These are phyloP conservation scores for Apus apus DNA, from an alignment of 2,113 vertebrate genomes.

Conservation along the genomic window DNA sequence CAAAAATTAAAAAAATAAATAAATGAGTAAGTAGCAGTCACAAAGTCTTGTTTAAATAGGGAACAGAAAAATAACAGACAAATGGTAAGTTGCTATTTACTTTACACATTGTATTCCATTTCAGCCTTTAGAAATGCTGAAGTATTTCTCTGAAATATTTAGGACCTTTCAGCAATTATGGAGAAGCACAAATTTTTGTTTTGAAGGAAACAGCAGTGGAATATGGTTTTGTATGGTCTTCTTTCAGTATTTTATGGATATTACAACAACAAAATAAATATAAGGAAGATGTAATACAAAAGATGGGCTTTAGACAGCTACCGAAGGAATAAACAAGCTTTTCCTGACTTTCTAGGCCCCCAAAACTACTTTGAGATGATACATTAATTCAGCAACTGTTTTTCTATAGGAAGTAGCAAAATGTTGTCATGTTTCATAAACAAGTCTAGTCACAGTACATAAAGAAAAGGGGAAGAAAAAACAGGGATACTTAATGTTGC, in stretches of 20 bases:
- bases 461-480: not conserved
- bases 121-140: not conserved
- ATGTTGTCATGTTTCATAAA: not conserved
- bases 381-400: not conserved
- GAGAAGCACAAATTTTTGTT: not conserved
- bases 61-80: not conserved
- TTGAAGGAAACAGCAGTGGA: not conserved
- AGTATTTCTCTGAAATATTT: not conserved
- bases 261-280: not conserved
- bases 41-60: not conserved
- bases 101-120: not conserved
- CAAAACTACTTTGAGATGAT: not conserved
- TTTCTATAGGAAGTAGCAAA: not conserved
- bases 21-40: not conserved
- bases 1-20: not conserved
- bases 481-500: not conserved
- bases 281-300: not conserved
- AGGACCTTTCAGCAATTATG: not conserved
- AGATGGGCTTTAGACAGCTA: not conserved
- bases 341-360: not conserved
- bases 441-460: not conserved
- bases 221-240: not conserved
- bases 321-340: not conserved
- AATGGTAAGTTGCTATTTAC: not conserved
- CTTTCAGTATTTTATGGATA: not conserved